Percentiles rank a stretch among this genome's conserved stretches.
Evolutionary conservation across 2,113 vertebrate species (phyloP).

Genomic region (Ammodytes marinus): DNA sequence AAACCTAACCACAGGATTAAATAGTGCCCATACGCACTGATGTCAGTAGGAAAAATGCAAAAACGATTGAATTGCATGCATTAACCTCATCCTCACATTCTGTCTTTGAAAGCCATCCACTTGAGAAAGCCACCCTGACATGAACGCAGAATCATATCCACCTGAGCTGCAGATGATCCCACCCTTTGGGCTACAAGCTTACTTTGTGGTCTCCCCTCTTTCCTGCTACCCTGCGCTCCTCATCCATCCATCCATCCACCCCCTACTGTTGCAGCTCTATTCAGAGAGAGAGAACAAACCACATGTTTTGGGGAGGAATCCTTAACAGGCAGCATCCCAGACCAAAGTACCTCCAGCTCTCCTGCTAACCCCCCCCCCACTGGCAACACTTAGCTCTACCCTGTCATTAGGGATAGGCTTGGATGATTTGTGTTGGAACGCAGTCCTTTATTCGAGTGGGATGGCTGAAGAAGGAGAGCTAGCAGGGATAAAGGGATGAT

Average conservation of each 20-base stretch:
- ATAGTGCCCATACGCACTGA: constrained; percentile 75
- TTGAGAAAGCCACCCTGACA: constrained; percentile 61
- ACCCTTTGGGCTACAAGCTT: constrained; percentile 67
- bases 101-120: constrained; percentile 61
- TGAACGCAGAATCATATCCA: constrained; percentile 68
- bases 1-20: constrained; percentile 78
- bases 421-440: constrained; percentile 81
- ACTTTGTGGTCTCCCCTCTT: constrained; percentile 68
- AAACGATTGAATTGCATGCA: constrained; percentile 71
- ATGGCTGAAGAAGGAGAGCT: constrained; percentile 42
- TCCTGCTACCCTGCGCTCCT: constrained; percentile 42
- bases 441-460: constrained; percentile 73
- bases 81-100: constrained; percentile 67
- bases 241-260: constrained; percentile 64
- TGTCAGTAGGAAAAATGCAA: constrained; percentile 75
- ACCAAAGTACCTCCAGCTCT: constrained; percentile 79
- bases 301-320: constrained; percentile 82
- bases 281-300: constrained; percentile 74
- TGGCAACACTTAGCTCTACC: constrained; percentile 81
- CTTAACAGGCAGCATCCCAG: constrained; percentile 74
- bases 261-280: constrained; percentile 46
- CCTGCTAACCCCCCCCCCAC: constrained; percentile 51
- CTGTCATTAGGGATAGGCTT: constrained; percentile 82
- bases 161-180: constrained; percentile 72
- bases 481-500: constrained; percentile 67